A percentile compares a stretch with the other conserved stretches of the same genome.
Conservation (phyloP, 2,888 invertebrate genomes). For the Villa cingulata region DNA sequence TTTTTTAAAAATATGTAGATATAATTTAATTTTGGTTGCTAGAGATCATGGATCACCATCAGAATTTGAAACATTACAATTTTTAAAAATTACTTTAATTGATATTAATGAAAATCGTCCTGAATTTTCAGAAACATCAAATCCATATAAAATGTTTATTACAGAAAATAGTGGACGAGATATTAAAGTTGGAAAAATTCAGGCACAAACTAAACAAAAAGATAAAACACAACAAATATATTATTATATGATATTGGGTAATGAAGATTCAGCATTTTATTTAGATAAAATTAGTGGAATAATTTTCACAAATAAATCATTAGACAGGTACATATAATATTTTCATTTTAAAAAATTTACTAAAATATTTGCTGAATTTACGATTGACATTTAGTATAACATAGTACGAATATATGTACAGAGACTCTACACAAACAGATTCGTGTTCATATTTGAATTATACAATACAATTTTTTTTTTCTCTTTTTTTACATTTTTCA, state of each 20-base stretch:
- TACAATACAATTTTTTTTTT: neutral
- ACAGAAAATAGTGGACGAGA: conserved; percentile 55
- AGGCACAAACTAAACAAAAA: conserved; percentile 49
- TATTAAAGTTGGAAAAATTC: conserved; percentile 45
- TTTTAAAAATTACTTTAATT: conserved; percentile 58
- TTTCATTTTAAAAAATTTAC: too few species aligned
- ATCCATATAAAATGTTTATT: conserved; percentile 53
- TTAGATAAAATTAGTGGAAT: conserved; percentile 69
- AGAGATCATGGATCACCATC: conserved; percentile 71
- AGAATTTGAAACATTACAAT: conserved; percentile 61
- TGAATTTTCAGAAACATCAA: conserved; percentile 50
- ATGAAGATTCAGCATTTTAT: conserved; percentile 61
- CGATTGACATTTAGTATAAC: too few species aligned
- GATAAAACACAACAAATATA: conserved; percentile 62
- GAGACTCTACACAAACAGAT: too few species aligned
- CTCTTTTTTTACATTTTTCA: conserved; percentile 18
- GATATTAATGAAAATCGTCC: conserved; percentile 75
- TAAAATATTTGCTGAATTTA: too few species aligned
- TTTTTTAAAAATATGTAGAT: conserved; percentile 15
- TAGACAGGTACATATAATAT: conserved; percentile 47
- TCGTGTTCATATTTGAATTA: too few species aligned
- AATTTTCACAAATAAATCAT: conserved; percentile 60
- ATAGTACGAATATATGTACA: too few species aligned
- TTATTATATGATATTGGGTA: conserved; percentile 68
- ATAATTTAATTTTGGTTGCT: conserved; percentile 63